Evolutionary conservation across 2,113 vertebrate species (phyloP).

Genomic region (Corythornis madagascariensis): DNA sequence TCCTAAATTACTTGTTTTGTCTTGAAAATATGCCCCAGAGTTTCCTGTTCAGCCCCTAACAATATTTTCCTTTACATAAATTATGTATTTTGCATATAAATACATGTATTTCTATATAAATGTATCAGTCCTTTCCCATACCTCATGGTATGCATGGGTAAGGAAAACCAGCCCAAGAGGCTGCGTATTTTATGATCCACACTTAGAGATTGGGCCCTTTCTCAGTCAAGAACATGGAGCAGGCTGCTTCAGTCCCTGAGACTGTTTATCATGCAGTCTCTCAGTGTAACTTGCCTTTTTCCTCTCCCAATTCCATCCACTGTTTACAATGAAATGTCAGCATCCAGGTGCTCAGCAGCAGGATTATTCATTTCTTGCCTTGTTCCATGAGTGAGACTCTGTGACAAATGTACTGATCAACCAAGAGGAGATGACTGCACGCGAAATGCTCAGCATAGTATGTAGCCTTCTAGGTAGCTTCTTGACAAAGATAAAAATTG

Average conservation of each 20-base stretch:
- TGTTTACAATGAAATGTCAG: background rate
- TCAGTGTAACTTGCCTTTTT: background rate
- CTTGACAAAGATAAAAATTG: slow-evolving; percentile 1
- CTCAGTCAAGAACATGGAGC: background rate
- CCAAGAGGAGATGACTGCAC: background rate
- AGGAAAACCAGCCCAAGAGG: background rate
- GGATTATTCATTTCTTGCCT: background rate
- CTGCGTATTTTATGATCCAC: background rate
- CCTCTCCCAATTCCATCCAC: background rate
- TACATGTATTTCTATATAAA: background rate
- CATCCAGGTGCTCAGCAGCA: background rate
- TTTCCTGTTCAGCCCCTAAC: background rate
- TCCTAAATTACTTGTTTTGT: background rate
- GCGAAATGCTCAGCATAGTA: background rate
- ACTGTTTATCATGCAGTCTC: background rate
- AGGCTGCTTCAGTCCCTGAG: background rate
- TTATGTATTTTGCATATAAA: background rate
- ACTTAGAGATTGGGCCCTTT: background rate
- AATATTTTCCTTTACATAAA: background rate
- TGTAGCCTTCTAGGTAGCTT: background rate
- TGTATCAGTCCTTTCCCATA: background rate
- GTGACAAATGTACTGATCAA: background rate
- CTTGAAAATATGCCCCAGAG: background rate
- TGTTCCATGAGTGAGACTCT: background rate
- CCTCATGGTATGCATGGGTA: fast-evolving